phyloP scores from a whole-genome alignment of 2,797 vertebrate species.

The Manis crassicaudata region DNA sequence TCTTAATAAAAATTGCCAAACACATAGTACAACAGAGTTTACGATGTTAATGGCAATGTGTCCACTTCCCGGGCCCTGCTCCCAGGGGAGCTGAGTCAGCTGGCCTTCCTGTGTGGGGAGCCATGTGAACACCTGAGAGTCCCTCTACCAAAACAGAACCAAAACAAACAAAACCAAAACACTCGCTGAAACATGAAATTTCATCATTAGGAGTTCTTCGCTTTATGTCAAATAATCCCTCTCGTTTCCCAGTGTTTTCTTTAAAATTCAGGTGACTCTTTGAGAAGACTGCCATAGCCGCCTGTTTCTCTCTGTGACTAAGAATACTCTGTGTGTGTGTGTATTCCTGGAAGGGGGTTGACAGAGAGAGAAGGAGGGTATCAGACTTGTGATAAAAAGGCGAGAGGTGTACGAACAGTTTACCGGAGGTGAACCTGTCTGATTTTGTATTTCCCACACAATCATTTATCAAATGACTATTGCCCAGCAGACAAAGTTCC shows the following conservation, averaged over 20 bases:
- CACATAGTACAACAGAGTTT: not conserved
- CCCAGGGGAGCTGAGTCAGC: not conserved
- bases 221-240: not conserved
- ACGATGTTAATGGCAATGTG: not conserved
- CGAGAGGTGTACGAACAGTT: not conserved
- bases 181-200: not conserved
- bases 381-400: not conserved
- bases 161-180: no score
- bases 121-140: fast-evolving
- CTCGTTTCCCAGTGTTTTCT: not conserved
- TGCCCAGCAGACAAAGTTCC: not conserved
- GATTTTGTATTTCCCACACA: not conserved
- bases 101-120: no score
- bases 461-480: fast-evolving
- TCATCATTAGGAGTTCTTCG: not conserved
- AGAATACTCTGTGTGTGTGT: not conserved
- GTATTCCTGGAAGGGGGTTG: not conserved
- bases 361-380: not conserved
- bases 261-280: not conserved
- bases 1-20: not conserved
- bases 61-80: not conserved
- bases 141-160: no score
- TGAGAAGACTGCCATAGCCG: not conserved
- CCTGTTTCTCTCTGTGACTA: not conserved
- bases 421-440: not conserved